Evolutionary conservation across 2,888 invertebrate genomes (phyloP).

Genomic region (Agrotis segetum): DNA sequence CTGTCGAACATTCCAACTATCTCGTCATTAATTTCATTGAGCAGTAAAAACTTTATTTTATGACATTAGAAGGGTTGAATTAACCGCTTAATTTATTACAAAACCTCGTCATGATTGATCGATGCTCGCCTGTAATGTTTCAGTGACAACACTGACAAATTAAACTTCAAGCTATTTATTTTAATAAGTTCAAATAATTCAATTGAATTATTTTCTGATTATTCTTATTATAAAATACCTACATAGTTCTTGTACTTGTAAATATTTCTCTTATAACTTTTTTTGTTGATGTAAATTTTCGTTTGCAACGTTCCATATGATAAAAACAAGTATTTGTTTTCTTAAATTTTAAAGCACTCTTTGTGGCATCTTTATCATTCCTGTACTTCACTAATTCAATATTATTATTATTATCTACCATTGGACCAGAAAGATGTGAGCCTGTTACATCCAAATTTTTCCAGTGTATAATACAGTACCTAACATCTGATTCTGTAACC

Average conservation of each 20-base stretch:
- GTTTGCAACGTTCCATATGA: no score
- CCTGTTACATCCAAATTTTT: not conserved
- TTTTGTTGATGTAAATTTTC: no score
- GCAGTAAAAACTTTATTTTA: slow-evolving; percentile 50
- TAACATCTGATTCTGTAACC: not conserved
- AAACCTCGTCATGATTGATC: slow-evolving; percentile 36
- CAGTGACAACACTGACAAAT: not conserved
- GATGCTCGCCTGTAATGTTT: not conserved
- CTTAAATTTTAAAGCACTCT: not conserved
- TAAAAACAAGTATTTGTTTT: no score
- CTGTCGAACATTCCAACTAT: slow-evolving; percentile 54
- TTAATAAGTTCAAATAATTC: slow-evolving; percentile 9
- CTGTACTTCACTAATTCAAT: not conserved
- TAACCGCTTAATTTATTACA: slow-evolving; percentile 40
- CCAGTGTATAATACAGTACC: not conserved
- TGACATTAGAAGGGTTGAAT: slow-evolving; percentile 23
- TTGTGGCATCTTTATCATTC: not conserved
- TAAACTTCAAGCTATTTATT: slow-evolving; percentile 13
- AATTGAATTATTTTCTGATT: not conserved
- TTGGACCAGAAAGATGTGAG: not conserved
- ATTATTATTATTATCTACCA: no score
- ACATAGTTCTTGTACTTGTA: no score
- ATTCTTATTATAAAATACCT: not conserved
- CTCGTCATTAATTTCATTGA: slow-evolving; percentile 44
- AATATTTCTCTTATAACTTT: no score